phyloP scores from a whole-genome alignment of 2,888 invertebrate species.

The Caenorhabditis sulstoni region DNA sequence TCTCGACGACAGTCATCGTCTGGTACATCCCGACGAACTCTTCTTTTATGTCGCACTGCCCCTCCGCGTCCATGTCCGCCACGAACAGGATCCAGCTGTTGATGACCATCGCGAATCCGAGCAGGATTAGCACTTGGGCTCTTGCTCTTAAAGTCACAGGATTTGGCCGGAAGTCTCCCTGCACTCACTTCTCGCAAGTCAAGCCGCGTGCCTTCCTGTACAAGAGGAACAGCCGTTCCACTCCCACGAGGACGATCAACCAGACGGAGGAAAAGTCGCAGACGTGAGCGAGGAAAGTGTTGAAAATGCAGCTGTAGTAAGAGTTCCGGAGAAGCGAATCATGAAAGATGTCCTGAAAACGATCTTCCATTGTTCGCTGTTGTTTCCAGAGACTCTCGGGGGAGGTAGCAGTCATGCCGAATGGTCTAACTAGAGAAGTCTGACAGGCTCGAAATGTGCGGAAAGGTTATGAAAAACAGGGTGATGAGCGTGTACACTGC shows the following conservation, averaged over 20 bases:
- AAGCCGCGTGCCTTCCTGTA: slow-evolving; percentile 66
- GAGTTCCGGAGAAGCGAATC: slow-evolving; percentile 58
- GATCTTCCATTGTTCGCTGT: neutral
- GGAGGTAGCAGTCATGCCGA: slow-evolving; percentile 19
- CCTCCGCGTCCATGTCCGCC: slow-evolving; percentile 70
- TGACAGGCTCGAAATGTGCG: no score
- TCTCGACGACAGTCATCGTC: slow-evolving; percentile 69
- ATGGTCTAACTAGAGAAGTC: neutral
- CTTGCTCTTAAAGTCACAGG: slow-evolving; percentile 65
- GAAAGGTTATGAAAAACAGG: no score
- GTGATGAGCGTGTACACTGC: no score
- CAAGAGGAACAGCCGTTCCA: slow-evolving; percentile 74
- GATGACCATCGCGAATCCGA: slow-evolving; percentile 70
- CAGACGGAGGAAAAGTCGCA: slow-evolving; percentile 78
- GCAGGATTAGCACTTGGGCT: slow-evolving; percentile 69
- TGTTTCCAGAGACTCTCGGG: no score
- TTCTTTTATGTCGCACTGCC: slow-evolving; percentile 74
- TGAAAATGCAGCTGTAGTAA: slow-evolving; percentile 65
- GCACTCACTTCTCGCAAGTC: slow-evolving; percentile 64
- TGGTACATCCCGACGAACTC: slow-evolving; percentile 72
- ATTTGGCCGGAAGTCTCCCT: neutral
- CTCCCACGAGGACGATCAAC: slow-evolving; percentile 77
- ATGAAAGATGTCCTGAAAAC: slow-evolving; percentile 59
- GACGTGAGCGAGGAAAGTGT: slow-evolving; percentile 74
- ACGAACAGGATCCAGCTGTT: slow-evolving; percentile 78